Evolutionary conservation across 2,888 invertebrate genomes (phyloP).

Genomic region (Melanargia galathea): DNA sequence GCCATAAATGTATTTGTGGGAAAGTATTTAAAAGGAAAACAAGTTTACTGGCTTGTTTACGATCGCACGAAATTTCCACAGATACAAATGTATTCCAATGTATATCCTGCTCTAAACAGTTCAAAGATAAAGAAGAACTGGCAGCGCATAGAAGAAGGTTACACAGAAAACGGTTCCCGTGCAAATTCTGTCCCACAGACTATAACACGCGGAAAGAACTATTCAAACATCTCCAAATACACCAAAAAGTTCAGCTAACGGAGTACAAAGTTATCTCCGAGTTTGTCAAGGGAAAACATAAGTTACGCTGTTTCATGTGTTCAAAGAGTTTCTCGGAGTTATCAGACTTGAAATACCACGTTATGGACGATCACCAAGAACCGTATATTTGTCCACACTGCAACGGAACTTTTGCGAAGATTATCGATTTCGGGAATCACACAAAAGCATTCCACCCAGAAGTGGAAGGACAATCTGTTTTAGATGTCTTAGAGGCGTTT

Average conservation of each 20-base stretch:
- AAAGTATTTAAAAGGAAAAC: constrained; percentile 62
- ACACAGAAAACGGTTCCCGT: constrained; percentile 69
- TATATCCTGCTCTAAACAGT: constrained; percentile 62
- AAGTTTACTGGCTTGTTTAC: constrained; percentile 69
- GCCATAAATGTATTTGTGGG: constrained; percentile 71
- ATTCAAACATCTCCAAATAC: constrained; percentile 70
- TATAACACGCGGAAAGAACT: constrained; percentile 69
- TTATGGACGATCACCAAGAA: constrained; percentile 70
- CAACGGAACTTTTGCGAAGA: constrained; percentile 62
- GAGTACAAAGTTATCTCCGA: constrained; percentile 75
- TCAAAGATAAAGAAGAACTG: constrained; percentile 64
- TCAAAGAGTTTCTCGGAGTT: constrained; percentile 60
- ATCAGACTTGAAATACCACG: constrained; percentile 67
- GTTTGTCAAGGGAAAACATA: constrained; percentile 68
- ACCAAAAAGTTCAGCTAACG: constrained; percentile 74
- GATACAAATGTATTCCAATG: constrained; percentile 56
- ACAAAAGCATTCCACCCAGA: constrained; percentile 68
- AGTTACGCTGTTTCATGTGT: constrained; percentile 71
- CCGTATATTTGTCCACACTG: constrained; percentile 69
- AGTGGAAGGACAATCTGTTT: constrained; percentile 65
- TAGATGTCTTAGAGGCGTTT: constrained; percentile 72
- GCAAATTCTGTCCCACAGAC: constrained; percentile 77
- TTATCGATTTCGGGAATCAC: constrained; percentile 70
- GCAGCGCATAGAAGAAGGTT: constrained; percentile 61
- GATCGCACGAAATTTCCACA: constrained; percentile 60